A percentile compares a stretch with the other conserved stretches of the same genome.
Evolutionary conservation across 2,113 vertebrate species (phyloP).

Genomic region (Entosphenus tridentatus): DNA sequence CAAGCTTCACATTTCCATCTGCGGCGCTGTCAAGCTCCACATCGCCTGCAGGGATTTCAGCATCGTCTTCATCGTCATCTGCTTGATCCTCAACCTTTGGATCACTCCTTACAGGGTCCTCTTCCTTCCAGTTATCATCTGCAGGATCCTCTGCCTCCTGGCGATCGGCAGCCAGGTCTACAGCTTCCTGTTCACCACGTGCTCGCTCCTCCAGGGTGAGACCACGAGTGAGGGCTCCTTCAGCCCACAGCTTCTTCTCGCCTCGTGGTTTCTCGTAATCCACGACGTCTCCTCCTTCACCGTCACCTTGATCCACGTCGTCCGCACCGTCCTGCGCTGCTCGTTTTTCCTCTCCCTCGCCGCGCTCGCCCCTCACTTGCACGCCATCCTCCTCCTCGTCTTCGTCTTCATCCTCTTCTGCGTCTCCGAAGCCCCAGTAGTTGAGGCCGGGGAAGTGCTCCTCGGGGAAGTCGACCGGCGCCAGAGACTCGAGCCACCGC

Average conservation of each 20-base stretch:
- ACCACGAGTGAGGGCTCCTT: too few relatives aligned
- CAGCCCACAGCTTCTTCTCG: background rate
- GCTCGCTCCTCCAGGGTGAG: too few relatives aligned
- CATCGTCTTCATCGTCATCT: too few relatives aligned
- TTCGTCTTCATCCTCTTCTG: background rate
- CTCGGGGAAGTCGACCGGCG: constrained; percentile 1
- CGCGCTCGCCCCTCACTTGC: background rate
- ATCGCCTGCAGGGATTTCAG: too few relatives aligned
- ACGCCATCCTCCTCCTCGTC: background rate
- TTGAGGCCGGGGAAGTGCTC: background rate
- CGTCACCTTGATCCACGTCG: background rate
- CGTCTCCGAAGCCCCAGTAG: background rate
- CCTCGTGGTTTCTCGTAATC: background rate
- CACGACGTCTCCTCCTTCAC: background rate
- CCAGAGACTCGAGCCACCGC: constrained; percentile 6
- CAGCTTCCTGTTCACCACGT: too few relatives aligned
- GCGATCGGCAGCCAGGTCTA: too few relatives aligned
- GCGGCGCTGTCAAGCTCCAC: too few relatives aligned
- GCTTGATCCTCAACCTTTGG: too few relatives aligned
- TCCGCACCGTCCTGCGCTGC: background rate
- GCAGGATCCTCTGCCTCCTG: too few relatives aligned
- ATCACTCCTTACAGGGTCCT: too few relatives aligned
- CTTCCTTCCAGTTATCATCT: too few relatives aligned
- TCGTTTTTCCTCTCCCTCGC: background rate
- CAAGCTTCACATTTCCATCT: too few relatives aligned